phyloP scores from a whole-genome alignment of 1,140 invertebrate genomes.

The Brachionus koreanus region DNA sequence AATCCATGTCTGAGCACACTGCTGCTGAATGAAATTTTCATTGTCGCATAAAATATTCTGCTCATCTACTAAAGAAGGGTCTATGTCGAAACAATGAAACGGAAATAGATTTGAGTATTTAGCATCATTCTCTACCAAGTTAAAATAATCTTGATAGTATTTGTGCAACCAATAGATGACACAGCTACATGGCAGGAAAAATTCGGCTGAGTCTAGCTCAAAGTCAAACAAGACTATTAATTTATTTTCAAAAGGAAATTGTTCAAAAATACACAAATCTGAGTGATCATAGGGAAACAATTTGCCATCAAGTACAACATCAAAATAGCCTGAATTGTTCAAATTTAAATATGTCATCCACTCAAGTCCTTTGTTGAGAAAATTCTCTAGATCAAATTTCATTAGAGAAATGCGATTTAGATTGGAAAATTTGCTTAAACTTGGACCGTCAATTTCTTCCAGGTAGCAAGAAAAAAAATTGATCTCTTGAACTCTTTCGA shows the following conservation, averaged over 20 bases:
- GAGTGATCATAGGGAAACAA: background rate
- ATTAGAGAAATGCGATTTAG: background rate
- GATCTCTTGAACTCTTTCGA: background rate
- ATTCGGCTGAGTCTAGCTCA: background rate
- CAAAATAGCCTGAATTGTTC: background rate
- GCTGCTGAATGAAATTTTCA: background rate
- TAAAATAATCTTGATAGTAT: background rate
- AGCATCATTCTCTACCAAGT: background rate
- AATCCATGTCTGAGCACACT: background rate
- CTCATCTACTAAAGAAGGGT: background rate
- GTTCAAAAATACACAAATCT: constrained; percentile 14
- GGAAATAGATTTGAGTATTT: background rate
- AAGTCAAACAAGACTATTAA: background rate
- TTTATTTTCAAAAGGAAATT: constrained; percentile 29
- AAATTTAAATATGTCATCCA: background rate
- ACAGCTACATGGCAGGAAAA: constrained; percentile 29
- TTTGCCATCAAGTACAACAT: background rate
- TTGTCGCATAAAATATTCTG: constrained; percentile 8
- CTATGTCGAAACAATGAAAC: constrained; percentile 13
- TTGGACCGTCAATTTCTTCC: background rate
- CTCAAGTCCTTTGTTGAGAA: background rate
- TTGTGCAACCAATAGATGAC: constrained; percentile 18
- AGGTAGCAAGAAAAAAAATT: background rate
- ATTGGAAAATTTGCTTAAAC: constrained; percentile 8
- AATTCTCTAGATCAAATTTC: constrained; percentile 2